These are phyloP conservation scores for Callimorpha dominula DNA, from an alignment of 2,888 invertebrate species.

Conservation along the genomic window DNA sequence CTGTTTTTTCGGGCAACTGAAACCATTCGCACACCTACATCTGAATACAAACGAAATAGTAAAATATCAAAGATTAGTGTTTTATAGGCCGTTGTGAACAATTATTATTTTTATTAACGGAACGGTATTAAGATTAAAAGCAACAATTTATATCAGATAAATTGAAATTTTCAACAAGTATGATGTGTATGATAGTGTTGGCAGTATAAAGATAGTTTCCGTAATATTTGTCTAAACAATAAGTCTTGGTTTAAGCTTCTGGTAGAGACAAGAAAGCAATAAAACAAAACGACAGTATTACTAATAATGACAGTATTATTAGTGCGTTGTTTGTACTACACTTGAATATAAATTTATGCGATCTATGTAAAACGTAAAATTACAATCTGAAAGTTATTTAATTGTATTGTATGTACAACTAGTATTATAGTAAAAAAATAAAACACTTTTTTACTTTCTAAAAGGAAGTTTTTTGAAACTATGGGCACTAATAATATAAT, in stretches of 20 bases:
- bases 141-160: conserved; percentile 35
- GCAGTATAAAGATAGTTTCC: conserved; percentile 33
- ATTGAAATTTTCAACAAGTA: conserved; percentile 25
- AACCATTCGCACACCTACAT: conserved; percentile 47
- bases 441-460: too few relatives aligned
- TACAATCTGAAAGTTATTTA: conserved; percentile 46
- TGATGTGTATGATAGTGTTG: conserved; percentile 28
- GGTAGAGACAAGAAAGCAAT: conserved; percentile 25
- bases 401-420: conserved; percentile 2
- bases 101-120: too few relatives aligned
- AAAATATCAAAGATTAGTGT: conserved; percentile 31
- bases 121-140: conserved; percentile 42
- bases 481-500: conserved; percentile 38
- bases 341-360: conserved; percentile 30
- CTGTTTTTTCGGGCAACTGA: conserved; percentile 52
- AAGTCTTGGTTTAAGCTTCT: conserved; percentile 27
- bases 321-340: conserved; percentile 35
- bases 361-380: conserved; percentile 35
- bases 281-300: conserved; percentile 43
- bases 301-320: conserved; percentile 46
- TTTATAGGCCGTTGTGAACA: conserved; percentile 28
- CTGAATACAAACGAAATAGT: conserved; percentile 29
- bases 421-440: too few relatives aligned
- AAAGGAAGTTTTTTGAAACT: conserved; percentile 48
- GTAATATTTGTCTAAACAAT: conserved; percentile 32